These are phyloP conservation scores for Gryllus bimaculatus DNA, from an alignment of 1,140 invertebrate genomes.

Conservation along the genomic window DNA sequence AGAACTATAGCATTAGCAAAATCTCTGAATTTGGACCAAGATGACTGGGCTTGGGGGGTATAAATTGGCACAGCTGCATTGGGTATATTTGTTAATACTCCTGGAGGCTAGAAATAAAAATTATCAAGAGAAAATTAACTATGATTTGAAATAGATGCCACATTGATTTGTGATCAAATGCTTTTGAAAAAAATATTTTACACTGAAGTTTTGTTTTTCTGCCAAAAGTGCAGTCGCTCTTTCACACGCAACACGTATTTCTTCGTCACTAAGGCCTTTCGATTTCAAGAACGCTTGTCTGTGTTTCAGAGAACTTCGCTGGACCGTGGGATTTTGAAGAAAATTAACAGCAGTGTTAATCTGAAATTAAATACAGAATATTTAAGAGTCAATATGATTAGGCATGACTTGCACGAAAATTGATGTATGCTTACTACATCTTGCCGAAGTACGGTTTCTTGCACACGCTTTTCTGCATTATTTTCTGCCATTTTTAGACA, in stretches of 20 bases:
- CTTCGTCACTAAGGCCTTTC: conserved; percentile 72
- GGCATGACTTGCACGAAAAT: not conserved
- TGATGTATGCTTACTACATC: not conserved
- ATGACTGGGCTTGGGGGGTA: not conserved
- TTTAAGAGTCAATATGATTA: not conserved
- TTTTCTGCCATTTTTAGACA: conserved; percentile 9
- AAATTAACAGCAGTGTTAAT: conserved; percentile 78
- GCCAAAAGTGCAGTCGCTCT: conserved; percentile 31
- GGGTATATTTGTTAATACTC: not conserved
- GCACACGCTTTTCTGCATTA: not conserved
- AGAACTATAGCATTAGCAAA: conserved; percentile 54
- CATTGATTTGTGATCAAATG: not conserved
- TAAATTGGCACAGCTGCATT: not conserved
- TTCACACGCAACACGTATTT: conserved; percentile 63
- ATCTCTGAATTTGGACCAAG: conserved; percentile 45
- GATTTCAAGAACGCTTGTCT: conserved; percentile 69
- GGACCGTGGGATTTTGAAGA: conserved; percentile 72
- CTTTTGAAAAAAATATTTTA: not conserved
- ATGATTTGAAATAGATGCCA: not conserved
- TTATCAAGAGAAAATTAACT: not conserved
- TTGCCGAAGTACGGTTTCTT: not conserved
- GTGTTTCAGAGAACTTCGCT: conserved; percentile 56
- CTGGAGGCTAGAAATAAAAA: not conserved
- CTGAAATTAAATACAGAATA: conserved; percentile 35
- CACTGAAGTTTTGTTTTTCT: not conserved